phyloP scores from a whole-genome alignment of 1,140 invertebrate species.

The Coenobita brevimanus region DNA sequence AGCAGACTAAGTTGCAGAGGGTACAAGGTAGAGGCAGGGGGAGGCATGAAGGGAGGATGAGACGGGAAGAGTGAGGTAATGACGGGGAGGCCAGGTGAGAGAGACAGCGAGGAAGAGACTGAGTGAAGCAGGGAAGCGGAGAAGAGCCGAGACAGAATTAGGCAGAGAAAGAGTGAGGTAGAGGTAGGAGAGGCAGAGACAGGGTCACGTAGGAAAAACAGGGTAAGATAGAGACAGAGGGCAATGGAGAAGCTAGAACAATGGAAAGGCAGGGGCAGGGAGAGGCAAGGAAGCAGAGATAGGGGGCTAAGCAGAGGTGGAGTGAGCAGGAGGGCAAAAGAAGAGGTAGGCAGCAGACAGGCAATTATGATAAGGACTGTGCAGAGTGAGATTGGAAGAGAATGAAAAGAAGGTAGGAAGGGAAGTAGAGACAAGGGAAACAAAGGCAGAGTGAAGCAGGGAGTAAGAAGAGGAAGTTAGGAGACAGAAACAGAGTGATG shows the following conservation, averaged over 20 bases:
- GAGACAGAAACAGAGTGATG: too few relatives aligned
- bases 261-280: not conserved
- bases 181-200: not conserved
- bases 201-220: not conserved
- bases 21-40: not conserved
- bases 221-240: not conserved
- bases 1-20: too few relatives aligned
- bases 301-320: not conserved
- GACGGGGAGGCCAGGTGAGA: not conserved
- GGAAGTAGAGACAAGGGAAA: not conserved
- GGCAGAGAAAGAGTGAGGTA: not conserved
- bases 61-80: not conserved
- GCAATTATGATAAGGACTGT: not conserved
- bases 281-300: not conserved
- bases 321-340: not conserved
- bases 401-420: not conserved
- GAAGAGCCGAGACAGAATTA: not conserved
- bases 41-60: not conserved
- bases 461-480: not conserved
- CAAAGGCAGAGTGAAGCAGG: not conserved
- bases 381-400: not conserved
- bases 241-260: not conserved
- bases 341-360: not conserved
- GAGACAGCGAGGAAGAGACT: not conserved
- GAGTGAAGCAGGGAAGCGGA: not conserved